Percentiles rank a stretch among this genome's conserved stretches.
Conservation (phyloP, 1,140 invertebrate species). For the Drosophila ananassae region DNA sequence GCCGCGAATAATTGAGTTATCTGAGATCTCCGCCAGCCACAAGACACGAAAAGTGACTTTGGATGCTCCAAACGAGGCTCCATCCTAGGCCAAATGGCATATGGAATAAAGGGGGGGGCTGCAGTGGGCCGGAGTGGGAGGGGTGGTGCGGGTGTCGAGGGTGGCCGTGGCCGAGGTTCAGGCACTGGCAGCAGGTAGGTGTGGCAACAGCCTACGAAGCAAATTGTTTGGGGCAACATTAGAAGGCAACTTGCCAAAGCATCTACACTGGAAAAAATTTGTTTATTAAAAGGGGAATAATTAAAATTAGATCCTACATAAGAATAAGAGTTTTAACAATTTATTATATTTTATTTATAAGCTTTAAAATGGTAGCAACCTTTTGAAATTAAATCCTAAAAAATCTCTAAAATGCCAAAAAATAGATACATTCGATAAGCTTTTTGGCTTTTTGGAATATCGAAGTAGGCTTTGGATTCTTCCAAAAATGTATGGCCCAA, state of each 20-base stretch:
- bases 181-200: slow-evolving; percentile 70
- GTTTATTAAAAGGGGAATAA: no score
- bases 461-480: no score
- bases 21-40: slow-evolving; percentile 74
- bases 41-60: slow-evolving; percentile 61
- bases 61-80: slow-evolving; percentile 35
- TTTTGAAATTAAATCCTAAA: no score
- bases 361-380: no score
- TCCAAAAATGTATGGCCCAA: no score
- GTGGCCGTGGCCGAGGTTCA: slow-evolving; percentile 18
- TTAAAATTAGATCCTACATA: no score
- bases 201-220: slow-evolving; percentile 70
- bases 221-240: slow-evolving; percentile 75
- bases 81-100: neutral
- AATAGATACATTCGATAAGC: no score
- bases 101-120: neutral
- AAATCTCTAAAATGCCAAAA: no score
- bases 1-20: slow-evolving; percentile 84
- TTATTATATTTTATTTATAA: no score
- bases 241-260: slow-evolving; percentile 57
- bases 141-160: slow-evolving; percentile 2
- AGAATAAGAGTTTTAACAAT: no score
- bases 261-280: slow-evolving; percentile 13
- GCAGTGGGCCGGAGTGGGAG: slow-evolving; percentile 9
- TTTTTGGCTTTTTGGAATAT: no score